These are phyloP conservation scores for Sipha flava DNA, from an alignment of 1,140 invertebrate species.

Conservation along the genomic window DNA sequence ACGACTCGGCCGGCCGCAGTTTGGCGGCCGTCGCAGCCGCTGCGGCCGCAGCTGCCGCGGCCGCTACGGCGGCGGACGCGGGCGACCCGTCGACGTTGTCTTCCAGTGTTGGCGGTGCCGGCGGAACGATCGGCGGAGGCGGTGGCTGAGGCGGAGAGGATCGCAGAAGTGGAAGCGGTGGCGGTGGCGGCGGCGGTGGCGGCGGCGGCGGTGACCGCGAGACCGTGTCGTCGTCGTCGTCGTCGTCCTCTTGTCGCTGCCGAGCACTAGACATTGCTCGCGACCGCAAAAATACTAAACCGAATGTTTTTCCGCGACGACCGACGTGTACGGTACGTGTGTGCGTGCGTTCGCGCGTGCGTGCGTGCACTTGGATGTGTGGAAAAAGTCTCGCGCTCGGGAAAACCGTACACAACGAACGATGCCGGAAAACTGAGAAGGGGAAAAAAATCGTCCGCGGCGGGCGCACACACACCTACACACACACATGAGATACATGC, in stretches of 20 bases:
- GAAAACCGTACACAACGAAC: conserved; percentile 31
- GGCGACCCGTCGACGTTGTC: conserved; percentile 18
- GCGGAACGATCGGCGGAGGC: not conserved
- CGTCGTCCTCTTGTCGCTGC: not conserved
- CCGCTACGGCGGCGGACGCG: conserved; percentile 38
- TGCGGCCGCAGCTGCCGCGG: conserved; percentile 37
- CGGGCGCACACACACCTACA: conserved; percentile 10
- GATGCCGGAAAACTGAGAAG: conserved; percentile 32
- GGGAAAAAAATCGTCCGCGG: conserved; percentile 24
- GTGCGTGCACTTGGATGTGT: not conserved
- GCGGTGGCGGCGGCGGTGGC: conserved; percentile 7
- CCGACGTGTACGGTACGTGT: not conserved
- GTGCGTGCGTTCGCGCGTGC: not conserved
- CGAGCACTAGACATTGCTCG: not conserved
- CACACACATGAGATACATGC: conserved; percentile 31
- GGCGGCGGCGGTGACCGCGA: conserved; percentile 7
- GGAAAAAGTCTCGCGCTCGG: conserved; percentile 5
- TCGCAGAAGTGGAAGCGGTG: not conserved
- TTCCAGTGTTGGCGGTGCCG: conserved; percentile 2
- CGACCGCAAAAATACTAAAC: not conserved
- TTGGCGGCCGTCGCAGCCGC: conserved; percentile 41
- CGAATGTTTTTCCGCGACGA: not conserved
- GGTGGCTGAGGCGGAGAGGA: not conserved
- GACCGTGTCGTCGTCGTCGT: not conserved
- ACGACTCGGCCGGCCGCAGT: not conserved